These are phyloP conservation scores for Heliornis fulica DNA, from an alignment of 2,113 vertebrate genomes.

Conservation along the genomic window DNA sequence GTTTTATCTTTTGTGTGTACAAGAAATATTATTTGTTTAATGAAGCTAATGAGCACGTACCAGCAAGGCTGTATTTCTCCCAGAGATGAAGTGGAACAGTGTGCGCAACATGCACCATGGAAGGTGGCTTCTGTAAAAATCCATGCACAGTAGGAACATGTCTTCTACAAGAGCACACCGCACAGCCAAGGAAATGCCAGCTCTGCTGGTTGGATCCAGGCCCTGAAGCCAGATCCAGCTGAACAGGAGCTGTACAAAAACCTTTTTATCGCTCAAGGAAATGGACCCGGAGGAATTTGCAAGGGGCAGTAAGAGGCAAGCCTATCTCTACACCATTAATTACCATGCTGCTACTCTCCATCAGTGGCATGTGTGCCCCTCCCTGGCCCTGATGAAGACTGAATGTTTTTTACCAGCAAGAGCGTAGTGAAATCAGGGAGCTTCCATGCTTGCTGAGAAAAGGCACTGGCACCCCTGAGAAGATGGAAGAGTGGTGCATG, in stretches of 20 bases:
- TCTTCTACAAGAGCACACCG: background rate
- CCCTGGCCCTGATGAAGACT: background rate
- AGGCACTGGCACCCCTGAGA: background rate
- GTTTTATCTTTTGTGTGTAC: background rate
- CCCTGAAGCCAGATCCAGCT: background rate
- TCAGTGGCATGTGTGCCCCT: background rate
- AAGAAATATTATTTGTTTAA: background rate
- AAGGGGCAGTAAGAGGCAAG: background rate
- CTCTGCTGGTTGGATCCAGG: background rate
- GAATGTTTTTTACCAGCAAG: background rate
- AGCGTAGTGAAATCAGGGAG: background rate
- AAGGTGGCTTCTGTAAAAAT: background rate
- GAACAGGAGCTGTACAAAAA: background rate
- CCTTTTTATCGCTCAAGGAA: background rate
- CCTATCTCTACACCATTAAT: background rate
- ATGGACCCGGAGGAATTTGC: background rate
- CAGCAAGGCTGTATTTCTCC: background rate
- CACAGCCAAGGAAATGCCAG: background rate
- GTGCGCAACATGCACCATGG: background rate
- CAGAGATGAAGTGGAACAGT: background rate
- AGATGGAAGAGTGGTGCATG: fast-evolving
- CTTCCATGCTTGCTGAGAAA: background rate
- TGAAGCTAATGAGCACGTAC: background rate
- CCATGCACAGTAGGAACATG: background rate
- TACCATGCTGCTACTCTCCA: background rate